Evolutionary conservation across 1,140 invertebrate species (phyloP), one percentile per base, ranked within the genome.

Genomic region (Drosophila saltans): DNA sequence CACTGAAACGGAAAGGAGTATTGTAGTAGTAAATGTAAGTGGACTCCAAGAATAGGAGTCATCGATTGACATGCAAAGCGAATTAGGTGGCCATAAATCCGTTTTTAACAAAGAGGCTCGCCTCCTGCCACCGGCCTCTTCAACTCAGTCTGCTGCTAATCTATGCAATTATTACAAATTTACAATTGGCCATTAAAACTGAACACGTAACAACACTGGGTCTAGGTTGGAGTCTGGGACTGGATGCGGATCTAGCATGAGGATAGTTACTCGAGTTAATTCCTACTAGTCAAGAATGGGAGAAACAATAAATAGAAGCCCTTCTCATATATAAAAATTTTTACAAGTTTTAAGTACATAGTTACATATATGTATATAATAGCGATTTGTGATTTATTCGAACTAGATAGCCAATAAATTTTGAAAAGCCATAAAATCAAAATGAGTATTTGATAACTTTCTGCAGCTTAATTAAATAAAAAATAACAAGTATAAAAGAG

Each of bases 61-160:
- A 52, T 68, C 77, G 71, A 88, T 88, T 89, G 80, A 81, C 80
- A 88, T 88, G 84, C 84, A 88, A 88, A 88, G 71, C 84, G 84
- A 88, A 88, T 88, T 88, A 80, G 84, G 21, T 67, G 70, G 45
- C 68, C 83, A 64, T 86, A 82, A 86, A 86, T 82, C 55, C 56
- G 71, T 58, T 41, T 7, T 16, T 26, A 48, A 56, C 52, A 30
- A 64, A 9, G 26, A n/a, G 58, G 40, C 52, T 64, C 66, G 59
- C 67, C 59, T 36, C 56, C 30, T 6, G 33, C 56, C 33, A 4
- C 56, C 16, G n/a, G 33, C 56, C 33, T 6, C 56, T n/a, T 58
- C 28, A 52, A 64, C 30, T 69, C 16, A 52, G 69, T 36, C 57
- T 59, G 41, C 45, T 71, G 41, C 45, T 71, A 74, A 75, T 68